Conservation (phyloP, 2,888 invertebrate species). For the Eueremaeus valkanovi region DNA sequence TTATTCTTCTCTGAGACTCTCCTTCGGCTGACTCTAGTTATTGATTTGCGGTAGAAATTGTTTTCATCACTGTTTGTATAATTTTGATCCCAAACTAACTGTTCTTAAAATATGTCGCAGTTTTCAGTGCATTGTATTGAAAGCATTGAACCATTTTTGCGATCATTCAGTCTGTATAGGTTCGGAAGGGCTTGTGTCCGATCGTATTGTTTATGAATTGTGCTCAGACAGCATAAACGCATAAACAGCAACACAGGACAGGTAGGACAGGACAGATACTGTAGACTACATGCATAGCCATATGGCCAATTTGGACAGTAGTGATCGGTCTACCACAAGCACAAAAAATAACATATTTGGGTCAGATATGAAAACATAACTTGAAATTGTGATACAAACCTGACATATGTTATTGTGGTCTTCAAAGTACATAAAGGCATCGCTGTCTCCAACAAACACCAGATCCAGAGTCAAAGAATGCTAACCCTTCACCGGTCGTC, state of each 20-base stretch:
- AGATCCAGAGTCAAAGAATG: conserved; percentile 12
- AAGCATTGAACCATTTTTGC: conserved; percentile 6
- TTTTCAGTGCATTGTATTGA: not conserved
- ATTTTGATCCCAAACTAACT: not conserved
- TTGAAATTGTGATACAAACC: conserved; percentile 11
- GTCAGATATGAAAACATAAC: conserved; percentile 35
- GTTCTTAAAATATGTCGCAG: not conserved
- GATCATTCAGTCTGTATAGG: conserved; percentile 7
- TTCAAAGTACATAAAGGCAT: conserved; percentile 32
- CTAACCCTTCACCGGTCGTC: conserved; percentile 22
- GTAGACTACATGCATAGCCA: not conserved
- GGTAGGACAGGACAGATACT: not conserved
- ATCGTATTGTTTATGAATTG: conserved; percentile 10
- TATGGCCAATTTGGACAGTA: conserved; percentile 32
- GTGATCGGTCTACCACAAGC: conserved; percentile 17
- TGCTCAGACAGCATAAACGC: not conserved
- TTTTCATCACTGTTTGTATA: not conserved
- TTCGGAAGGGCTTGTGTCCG: conserved; percentile 5
- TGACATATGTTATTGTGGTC: conserved; percentile 36
- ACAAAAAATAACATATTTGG: conserved; percentile 36
- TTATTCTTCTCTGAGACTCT: too few relatives aligned
- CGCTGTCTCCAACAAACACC: conserved; percentile 28
- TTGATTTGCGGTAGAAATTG: not conserved
- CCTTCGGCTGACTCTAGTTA: too few relatives aligned
- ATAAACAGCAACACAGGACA: not conserved